Conservation (phyloP, 2,797 vertebrate species). For the Catostomus latipinnis region DNA sequence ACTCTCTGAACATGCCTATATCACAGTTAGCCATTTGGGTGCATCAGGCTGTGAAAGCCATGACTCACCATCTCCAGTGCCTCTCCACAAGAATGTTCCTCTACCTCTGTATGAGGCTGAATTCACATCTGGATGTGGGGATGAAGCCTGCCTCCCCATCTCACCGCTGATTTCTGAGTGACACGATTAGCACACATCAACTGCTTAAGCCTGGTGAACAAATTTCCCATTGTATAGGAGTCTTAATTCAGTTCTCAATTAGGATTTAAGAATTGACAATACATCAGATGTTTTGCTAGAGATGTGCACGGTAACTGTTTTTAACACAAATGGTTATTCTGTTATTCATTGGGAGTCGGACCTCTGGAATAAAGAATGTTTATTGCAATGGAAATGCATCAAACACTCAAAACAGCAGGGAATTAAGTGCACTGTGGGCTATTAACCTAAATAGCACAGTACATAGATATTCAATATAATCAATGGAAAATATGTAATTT, state of each 20-base stretch:
- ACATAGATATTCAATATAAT: too few relatives aligned
- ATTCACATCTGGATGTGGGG: conserved; percentile 61
- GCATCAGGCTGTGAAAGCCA: conserved; percentile 57
- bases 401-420: too few relatives aligned
- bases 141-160: conserved; percentile 48
- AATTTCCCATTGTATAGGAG: neutral
- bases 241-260: neutral
- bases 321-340: too few relatives aligned
- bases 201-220: conserved; percentile 6
- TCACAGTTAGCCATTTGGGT: conserved; percentile 50
- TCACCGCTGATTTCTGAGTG: conserved; percentile 31
- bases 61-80: conserved; percentile 65
- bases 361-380: too few relatives aligned
- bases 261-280: neutral
- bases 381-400: too few relatives aligned
- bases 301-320: too few relatives aligned
- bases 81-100: conserved; percentile 65
- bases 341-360: too few relatives aligned
- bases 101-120: conserved; percentile 62
- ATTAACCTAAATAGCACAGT: too few relatives aligned
- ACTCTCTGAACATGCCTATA: conserved; percentile 49
- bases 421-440: too few relatives aligned
- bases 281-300: too few relatives aligned
- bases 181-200: conserved; percentile 22
- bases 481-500: too few relatives aligned